Base-by-base conservation (phyloP, 2,888 invertebrate species). In the Penaeus monodon region DNA sequence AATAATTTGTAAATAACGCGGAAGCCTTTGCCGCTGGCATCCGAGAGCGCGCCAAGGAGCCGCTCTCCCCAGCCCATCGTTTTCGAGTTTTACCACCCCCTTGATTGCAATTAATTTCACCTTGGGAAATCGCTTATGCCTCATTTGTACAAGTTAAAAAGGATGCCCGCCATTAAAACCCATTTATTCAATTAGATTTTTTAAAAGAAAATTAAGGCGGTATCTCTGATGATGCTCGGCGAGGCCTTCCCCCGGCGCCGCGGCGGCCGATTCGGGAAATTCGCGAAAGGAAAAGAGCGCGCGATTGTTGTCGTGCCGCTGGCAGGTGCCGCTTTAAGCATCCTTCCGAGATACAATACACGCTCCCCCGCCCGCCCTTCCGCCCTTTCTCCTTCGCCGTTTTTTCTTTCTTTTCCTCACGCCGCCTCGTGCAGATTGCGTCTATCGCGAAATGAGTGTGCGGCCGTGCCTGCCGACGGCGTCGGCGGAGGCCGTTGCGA, bases 151-250 rank as follows among this genome's bases (percentile, higher is more conserved):
- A 29, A 78, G 86, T 80, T 81, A 81, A 77, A 77, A 87, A 80
- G 78, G 86, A 82, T 83, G 82, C 86, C 74, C 29, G 64, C 86
- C 86, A 87, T 83, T 87, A 87, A 83, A 87, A 79, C 86, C 83
- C 86, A 87, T 87, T 87, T 87, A 87, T 87, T 83, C 86, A 87
- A 87, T 87, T 87, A 87, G 83, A 86, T 82, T 87, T 87, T 87
- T 82, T 83, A n/a, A 63, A 78, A 68, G 70, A 57, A 63, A 86
- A 86, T 86, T 77, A 86, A 82, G 81, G 73, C 24, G 24, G 81
- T 38, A 33, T 74, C 74, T 81, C 76, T 65, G 74, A 81, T 66
- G 77, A 76, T 33, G 33, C 20, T 63, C 77, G 68, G 81, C 44
- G 81, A n/a, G 68, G 22, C 44, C 85, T 44, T 22, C 29, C 73